A percentile compares a stretch with the other conserved stretches of the same genome.
Conservation (phyloP, 2,113 vertebrate genomes). For the Indicator indicator region DNA sequence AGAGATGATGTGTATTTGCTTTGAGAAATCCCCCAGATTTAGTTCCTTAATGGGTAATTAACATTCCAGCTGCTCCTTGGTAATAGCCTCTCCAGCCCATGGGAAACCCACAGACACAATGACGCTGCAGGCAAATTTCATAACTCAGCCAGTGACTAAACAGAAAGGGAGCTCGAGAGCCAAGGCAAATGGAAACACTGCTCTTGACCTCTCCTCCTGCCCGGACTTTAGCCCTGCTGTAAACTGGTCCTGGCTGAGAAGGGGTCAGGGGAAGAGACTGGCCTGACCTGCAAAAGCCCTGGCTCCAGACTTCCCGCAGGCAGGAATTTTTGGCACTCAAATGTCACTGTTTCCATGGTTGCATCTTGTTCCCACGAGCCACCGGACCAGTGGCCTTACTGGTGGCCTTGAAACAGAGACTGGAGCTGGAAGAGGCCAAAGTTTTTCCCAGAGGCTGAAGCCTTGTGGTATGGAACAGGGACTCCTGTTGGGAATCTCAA, state of each 20-base stretch:
- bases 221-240: neutral
- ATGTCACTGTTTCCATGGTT: neutral
- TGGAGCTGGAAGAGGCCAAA: neutral
- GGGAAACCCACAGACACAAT: constrained; percentile 35
- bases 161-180: neutral
- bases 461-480: rapidly evolving
- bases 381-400: neutral
- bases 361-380: neutral
- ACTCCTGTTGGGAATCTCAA: rapidly evolving
- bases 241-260: neutral
- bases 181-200: neutral
- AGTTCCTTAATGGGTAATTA: constrained; percentile 43
- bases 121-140: neutral
- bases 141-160: constrained; percentile 38
- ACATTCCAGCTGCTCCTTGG: constrained; percentile 41
- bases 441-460: neutral
- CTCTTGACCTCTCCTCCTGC: neutral
- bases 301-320: neutral
- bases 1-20: constrained; percentile 32
- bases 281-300: neutral
- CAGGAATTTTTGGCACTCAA: neutral
- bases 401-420: neutral
- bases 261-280: neutral
- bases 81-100: constrained; percentile 18
- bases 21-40: constrained; percentile 63